A percentile compares a stretch with the other conserved stretches of the same genome.
Evolutionary conservation across 2,797 vertebrate species (phyloP).

Genomic region (Characodon lateralis): DNA sequence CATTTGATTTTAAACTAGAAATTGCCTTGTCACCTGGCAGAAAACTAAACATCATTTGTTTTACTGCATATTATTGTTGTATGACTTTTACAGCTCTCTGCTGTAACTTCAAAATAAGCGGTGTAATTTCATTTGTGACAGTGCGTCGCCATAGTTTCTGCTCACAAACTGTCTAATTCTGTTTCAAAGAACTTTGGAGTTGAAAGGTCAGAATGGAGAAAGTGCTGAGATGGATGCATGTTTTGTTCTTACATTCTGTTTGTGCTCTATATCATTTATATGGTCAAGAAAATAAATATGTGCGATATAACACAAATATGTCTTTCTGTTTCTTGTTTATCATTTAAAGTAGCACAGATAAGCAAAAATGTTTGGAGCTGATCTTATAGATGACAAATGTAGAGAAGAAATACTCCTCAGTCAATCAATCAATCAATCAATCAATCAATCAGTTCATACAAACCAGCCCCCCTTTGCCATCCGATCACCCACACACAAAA

Average conservation of each 20-base stretch:
- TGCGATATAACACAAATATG: background rate
- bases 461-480: background rate
- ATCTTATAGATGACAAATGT: too few species aligned
- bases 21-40: background rate
- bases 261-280: background rate
- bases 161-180: background rate
- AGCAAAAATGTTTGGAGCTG: background rate
- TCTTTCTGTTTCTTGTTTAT: background rate
- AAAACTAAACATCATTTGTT: background rate
- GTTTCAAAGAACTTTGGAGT: background rate
- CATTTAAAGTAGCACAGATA: background rate
- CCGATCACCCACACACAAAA: too few species aligned
- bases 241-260: background rate
- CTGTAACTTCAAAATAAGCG: background rate
- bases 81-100: background rate
- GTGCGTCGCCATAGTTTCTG: background rate
- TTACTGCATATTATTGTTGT: background rate
- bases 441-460: background rate
- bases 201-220: background rate
- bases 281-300: background rate
- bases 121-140: background rate
- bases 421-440: background rate
- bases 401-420: background rate
- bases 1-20: background rate
- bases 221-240: too few species aligned